These are phyloP conservation scores for Anthophora plumipes DNA, from an alignment of 2,888 invertebrate genomes.

Conservation along the genomic window DNA sequence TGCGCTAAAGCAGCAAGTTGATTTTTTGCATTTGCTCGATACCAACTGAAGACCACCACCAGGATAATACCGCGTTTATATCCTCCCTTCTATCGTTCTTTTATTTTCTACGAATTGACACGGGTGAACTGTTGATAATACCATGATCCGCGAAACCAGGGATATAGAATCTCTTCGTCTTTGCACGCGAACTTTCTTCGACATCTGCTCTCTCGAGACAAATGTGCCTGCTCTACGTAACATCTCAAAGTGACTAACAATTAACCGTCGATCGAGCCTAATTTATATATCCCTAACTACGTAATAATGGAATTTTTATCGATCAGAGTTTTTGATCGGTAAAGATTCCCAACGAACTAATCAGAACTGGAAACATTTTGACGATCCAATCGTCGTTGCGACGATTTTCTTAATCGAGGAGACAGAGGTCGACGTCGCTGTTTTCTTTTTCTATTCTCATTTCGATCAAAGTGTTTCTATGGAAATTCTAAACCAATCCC, in stretches of 20 bases:
- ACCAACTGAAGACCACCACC: slow-evolving; percentile 82
- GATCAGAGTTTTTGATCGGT: slow-evolving; percentile 12
- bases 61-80: slow-evolving; percentile 66
- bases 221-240: slow-evolving; percentile 10
- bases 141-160: no score
- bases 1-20: slow-evolving; percentile 76
- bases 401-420: slow-evolving; percentile 10
- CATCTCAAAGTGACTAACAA: slow-evolving; percentile 44
- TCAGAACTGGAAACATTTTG: slow-evolving; percentile 59
- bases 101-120: no score
- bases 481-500: background rate
- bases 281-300: slow-evolving; percentile 43
- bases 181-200: slow-evolving; percentile 19
- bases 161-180: no score
- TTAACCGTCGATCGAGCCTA: slow-evolving; percentile 72
- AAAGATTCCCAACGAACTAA: slow-evolving; percentile 5
- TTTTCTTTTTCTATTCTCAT: background rate
- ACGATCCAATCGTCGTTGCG: slow-evolving; percentile 1
- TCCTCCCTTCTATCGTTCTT: background rate
- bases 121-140: no score
- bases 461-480: slow-evolving; percentile 60
- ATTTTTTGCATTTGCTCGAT: slow-evolving; percentile 78
- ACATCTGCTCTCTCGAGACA: slow-evolving; percentile 27
- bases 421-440: slow-evolving; percentile 42
- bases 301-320: slow-evolving; percentile 20